These are phyloP conservation scores for Lepidocolaptes lacrymiger DNA, from an alignment of 2,797 vertebrate species.

Conservation along the genomic window DNA sequence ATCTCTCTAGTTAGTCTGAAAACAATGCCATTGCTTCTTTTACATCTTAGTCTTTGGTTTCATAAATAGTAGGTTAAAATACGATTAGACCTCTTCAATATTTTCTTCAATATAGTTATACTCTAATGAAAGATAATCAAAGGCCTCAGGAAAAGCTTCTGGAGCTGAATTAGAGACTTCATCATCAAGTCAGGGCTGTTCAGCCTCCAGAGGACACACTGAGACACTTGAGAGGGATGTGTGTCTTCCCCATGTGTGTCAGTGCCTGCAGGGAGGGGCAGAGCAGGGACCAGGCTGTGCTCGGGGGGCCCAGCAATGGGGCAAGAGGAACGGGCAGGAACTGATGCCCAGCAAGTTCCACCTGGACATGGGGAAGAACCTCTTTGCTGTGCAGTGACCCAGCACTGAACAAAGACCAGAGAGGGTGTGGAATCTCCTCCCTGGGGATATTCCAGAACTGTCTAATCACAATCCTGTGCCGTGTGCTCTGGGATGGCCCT, in stretches of 20 bases:
- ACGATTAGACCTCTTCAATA: neutral
- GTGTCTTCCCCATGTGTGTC: neutral
- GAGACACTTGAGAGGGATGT: no score
- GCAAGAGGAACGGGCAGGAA: neutral
- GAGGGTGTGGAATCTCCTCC: neutral
- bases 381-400: neutral
- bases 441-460: neutral
- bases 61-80: neutral
- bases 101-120: neutral
- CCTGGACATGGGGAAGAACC: neutral
- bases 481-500: neutral
- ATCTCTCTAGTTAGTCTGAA: neutral
- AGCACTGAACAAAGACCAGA: neutral
- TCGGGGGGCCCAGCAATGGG: neutral
- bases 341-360: neutral
- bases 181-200: neutral
- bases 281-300: neutral
- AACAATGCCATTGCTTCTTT: neutral
- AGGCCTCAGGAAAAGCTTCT: neutral
- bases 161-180: neutral
- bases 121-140: neutral
- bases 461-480: neutral
- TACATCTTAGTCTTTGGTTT: neutral
- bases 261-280: neutral
- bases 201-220: neutral